Evolutionary conservation across 1,140 invertebrate genomes (phyloP), one percentile per base, ranked within the genome.

Genomic region (Sarcophaga bullata): DNA sequence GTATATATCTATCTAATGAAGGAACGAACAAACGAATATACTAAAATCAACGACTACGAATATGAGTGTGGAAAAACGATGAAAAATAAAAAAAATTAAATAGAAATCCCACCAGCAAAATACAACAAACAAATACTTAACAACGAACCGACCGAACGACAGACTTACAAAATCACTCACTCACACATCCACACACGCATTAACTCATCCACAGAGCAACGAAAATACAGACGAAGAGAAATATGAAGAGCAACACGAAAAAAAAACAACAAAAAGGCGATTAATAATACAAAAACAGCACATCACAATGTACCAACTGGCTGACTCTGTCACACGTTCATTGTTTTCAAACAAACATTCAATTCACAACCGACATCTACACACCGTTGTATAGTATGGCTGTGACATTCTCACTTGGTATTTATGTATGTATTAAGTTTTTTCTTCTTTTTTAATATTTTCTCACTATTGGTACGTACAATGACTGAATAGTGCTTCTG

Each of bases 291-390:
- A 68, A 5, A 37, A 68, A n/a, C 62, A 25, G 62, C 17, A 78
- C 75, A 37, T 37, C 25, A 37, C 4, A 37, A 37, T 37, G 25
- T 37, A 78, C 75, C 49, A 49, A 50, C 75, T 78, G 75, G 75
- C 49, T 78, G 75, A 78, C 75, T 78, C 75, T 78, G 75, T 78
- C 75, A 78, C 75, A 50, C 62, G n/a, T 78, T 78, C 49, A 78
- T 78, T 78, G 75, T 78, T 78, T 50, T 52, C 75, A 50, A 78
- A 78, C 75, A 78, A 78, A 78, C 75, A 78, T 78, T 52, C 48
- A 78, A 78, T 11, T 49, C 17, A 76, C 48, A 76, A 78, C 73
- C 73, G 73, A 76, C 73, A 76, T 48, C 48, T 47, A 49, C 73
- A 76, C 62, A 72, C 46, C 46, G 17, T 48, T n/a, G 73, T 76